phyloP scores from a whole-genome alignment of 2,113 vertebrate species.

The Scalopus aquaticus region DNA sequence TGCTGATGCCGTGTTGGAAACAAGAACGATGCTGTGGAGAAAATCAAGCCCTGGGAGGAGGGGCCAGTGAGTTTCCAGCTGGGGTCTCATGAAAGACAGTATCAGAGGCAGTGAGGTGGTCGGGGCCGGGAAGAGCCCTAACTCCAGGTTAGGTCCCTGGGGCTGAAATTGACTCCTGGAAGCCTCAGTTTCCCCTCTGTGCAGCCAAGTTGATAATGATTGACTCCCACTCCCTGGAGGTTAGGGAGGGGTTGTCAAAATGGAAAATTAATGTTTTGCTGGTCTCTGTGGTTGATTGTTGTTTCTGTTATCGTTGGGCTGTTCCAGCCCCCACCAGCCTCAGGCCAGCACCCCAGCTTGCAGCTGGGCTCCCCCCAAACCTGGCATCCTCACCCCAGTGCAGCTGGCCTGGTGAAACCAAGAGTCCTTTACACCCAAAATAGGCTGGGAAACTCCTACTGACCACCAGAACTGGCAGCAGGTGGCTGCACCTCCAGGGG shows the following conservation, averaged over 20 bases:
- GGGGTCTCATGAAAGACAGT: rapidly evolving
- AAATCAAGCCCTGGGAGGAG: background rate
- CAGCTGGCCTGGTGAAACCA: constrained; percentile 68
- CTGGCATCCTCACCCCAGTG: background rate
- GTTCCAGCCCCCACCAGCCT: background rate
- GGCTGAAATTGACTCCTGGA: background rate
- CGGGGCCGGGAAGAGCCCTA: background rate
- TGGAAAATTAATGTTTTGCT: background rate
- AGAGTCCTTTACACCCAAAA: constrained; percentile 12
- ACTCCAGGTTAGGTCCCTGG: background rate
- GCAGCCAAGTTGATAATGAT: background rate
- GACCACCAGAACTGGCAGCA: background rate
- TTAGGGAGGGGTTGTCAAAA: background rate
- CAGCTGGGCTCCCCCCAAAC: background rate
- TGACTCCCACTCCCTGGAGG: background rate
- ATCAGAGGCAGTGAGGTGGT: rapidly evolving
- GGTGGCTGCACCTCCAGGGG: background rate
- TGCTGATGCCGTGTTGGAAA: background rate
- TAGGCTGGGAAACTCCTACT: constrained; percentile 9
- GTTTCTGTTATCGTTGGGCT: rapidly evolving
- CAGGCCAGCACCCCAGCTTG: background rate
- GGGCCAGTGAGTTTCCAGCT: rapidly evolving
- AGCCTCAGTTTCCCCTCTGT: background rate
- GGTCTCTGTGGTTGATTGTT: background rate
- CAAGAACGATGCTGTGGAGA: background rate